Conservation (phyloP, 2,797 vertebrate species). For the Alosa sapidissima region DNA sequence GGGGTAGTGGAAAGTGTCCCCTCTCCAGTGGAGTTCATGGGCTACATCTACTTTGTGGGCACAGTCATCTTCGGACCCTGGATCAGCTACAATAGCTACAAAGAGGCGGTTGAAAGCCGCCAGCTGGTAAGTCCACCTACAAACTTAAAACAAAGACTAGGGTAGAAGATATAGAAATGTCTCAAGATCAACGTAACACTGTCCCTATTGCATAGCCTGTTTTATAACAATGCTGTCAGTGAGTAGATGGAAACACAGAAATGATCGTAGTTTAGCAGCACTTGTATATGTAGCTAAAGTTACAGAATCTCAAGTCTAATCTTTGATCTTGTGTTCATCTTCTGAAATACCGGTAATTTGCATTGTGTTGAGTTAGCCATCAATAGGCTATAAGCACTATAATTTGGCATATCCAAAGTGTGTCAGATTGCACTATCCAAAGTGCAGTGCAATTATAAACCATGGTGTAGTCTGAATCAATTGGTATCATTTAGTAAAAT, state of each 20-base stretch:
- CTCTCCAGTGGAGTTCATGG: slow-evolving; percentile 84
- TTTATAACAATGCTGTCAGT: not conserved
- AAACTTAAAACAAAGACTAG: not conserved
- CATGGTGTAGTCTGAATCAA: not conserved
- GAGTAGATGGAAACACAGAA: not conserved
- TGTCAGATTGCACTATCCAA: not conserved
- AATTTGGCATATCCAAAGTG: not conserved
- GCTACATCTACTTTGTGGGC: slow-evolving; percentile 89
- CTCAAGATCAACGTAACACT: not conserved
- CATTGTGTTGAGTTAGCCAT: not conserved
- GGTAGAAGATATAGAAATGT: not conserved
- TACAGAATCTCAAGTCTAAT: not conserved
- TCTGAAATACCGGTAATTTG: not conserved
- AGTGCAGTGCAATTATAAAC: not conserved
- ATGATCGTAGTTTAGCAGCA: not conserved
- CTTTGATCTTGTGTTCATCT: not conserved
- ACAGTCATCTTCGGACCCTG: slow-evolving; percentile 90
- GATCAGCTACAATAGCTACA: slow-evolving; percentile 85
- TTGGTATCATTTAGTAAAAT: not conserved
- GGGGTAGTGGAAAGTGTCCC: slow-evolving; percentile 67
- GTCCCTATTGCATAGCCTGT: not conserved
- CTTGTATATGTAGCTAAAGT: not conserved
- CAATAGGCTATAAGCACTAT: not conserved
- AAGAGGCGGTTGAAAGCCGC: slow-evolving; percentile 73
- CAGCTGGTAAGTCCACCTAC: slow-evolving; percentile 73